phyloP scores from a whole-genome alignment of 2,113 vertebrate species.

The Cyanistes caeruleus region DNA sequence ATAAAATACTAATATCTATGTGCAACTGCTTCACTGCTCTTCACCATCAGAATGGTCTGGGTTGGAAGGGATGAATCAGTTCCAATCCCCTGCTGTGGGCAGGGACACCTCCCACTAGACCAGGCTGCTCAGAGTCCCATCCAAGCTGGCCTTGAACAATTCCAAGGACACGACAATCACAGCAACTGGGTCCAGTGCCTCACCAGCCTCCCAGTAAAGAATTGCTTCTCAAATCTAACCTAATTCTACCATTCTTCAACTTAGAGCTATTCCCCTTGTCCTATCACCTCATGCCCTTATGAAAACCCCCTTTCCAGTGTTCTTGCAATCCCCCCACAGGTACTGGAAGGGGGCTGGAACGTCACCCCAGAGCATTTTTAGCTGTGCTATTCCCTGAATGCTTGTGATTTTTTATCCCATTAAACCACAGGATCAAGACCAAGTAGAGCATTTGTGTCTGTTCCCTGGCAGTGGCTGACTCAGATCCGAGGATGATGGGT shows the following conservation, averaged over 20 bases:
- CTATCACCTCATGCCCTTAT: not conserved
- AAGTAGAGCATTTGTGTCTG: not conserved
- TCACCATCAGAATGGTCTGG: not conserved
- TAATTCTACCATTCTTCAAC: not conserved
- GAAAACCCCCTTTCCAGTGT: not conserved
- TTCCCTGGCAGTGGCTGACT: not conserved
- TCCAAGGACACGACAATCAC: not conserved
- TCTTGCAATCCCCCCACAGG: not conserved
- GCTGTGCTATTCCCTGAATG: not conserved
- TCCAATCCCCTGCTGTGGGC: not conserved
- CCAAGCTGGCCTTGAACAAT: not conserved
- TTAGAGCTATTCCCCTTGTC: not conserved
- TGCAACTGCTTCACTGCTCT: not conserved
- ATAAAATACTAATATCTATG: constrained; percentile 32
- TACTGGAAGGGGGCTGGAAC: not conserved
- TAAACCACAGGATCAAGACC: not conserved
- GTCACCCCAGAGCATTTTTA: not conserved
- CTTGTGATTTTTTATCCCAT: not conserved
- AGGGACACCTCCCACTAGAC: not conserved
- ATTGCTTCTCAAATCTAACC: not conserved
- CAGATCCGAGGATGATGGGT: not conserved
- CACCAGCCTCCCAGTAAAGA: not conserved
- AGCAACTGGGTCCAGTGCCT: not conserved
- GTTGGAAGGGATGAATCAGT: not conserved
- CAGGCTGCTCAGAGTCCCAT: not conserved